Percentiles rank a stretch among this genome's conserved stretches.
phyloP scores from a whole-genome alignment of 37 sponge, comb jelly and placozoan species.

The Aplysina aerophoba region DNA sequence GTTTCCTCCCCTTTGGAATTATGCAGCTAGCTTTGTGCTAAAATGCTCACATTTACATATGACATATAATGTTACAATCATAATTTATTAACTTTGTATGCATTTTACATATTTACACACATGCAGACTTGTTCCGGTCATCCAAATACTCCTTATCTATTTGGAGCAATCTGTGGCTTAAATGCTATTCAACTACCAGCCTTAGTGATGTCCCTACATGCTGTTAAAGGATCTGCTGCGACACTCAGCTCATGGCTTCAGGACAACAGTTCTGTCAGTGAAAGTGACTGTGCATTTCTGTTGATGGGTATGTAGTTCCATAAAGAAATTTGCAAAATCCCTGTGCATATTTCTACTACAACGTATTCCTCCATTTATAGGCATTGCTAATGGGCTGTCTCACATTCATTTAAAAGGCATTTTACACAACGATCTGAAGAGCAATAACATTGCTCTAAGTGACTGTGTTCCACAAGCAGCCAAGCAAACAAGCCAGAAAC shows the following conservation, averaged over 20 bases:
- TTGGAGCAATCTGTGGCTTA: background rate
- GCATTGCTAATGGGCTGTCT: background rate
- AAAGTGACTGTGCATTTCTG: no score
- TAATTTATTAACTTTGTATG: no score
- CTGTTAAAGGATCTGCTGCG: background rate
- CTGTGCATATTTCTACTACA: background rate
- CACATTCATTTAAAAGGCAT: background rate
- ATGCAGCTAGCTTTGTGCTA: no score
- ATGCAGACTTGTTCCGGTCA: background rate
- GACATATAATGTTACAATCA: no score
- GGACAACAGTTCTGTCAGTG: no score
- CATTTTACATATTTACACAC: no score
- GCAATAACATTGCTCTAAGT: conserved; percentile 5
- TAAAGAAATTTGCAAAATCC: background rate
- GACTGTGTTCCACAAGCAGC: background rate
- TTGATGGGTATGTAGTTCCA: no score
- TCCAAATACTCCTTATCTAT: conserved; percentile 4
- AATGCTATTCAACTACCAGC: background rate
- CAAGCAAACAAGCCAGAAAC: no score
- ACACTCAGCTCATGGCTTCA: no score
- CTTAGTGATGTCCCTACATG: background rate
- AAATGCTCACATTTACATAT: no score
- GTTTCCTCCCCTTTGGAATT: no score
- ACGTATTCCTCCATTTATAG: no score
- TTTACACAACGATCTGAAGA: background rate